Conservation (phyloP, 1,140 invertebrate genomes). For the Olivierus martensii region DNA sequence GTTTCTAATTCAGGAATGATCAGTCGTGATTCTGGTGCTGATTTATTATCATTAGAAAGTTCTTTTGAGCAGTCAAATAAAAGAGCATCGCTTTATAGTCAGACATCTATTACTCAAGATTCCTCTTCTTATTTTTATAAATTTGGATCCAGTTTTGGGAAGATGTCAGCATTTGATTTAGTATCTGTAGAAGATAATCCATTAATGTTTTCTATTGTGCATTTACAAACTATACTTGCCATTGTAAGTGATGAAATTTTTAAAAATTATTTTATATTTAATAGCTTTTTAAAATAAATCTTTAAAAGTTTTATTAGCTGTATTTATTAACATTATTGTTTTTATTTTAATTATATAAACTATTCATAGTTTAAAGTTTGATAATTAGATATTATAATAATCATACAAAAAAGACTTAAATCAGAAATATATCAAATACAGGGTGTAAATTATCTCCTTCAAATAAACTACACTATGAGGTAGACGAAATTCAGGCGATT, state of each 20-base stretch:
- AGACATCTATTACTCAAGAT: slow-evolving; percentile 44
- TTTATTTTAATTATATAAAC: too few species aligned
- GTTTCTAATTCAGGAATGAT: slow-evolving; percentile 7
- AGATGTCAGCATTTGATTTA: slow-evolving; percentile 26
- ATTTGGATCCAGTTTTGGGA: slow-evolving; percentile 72
- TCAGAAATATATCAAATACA: too few species aligned
- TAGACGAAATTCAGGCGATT: too few species aligned
- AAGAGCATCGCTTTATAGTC: slow-evolving; percentile 21
- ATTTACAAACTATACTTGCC: slow-evolving; percentile 28
- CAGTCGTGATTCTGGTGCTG: slow-evolving; percentile 16
- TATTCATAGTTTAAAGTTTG: too few species aligned
- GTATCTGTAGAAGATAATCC: slow-evolving; percentile 27
- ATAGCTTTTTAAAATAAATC: too few species aligned
- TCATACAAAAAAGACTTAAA: too few species aligned
- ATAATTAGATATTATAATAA: too few species aligned
- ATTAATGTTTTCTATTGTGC: slow-evolving; percentile 29
- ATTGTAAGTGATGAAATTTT: slow-evolving; percentile 23
- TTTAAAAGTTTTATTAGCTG: too few species aligned
- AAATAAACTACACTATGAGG: too few species aligned
- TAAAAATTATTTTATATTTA: too few species aligned
- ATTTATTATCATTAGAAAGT: slow-evolving; percentile 6
- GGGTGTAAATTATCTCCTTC: too few species aligned
- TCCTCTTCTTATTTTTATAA: slow-evolving; percentile 70
- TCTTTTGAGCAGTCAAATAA: slow-evolving; percentile 10
- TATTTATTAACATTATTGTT: too few species aligned